Evolutionary conservation across 2,113 vertebrate genomes (phyloP), one percentile per base, ranked within the genome.

Genomic region (Corythoichthys haematopterus): DNA sequence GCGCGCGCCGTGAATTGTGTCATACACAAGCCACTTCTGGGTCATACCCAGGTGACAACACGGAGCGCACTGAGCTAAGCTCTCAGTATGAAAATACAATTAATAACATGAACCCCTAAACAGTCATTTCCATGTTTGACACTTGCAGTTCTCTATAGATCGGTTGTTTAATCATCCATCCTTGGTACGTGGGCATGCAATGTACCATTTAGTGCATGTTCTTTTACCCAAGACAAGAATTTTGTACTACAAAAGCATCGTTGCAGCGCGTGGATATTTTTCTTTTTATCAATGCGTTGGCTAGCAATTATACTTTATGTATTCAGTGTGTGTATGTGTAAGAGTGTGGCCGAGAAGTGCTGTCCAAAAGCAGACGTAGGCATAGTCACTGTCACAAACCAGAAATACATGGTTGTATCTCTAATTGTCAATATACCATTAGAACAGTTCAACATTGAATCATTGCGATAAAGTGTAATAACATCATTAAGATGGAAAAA

Each of bases 161-260:
- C 5, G 40, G 43, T 33, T 33, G 43, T 20, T 62, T 10, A 57
- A 57, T 57, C 55, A 57, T 80, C 64, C 45, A 67, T 68, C 84
- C 77, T 81, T 74, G 76, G 73, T 69, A 72, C 67, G 68, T 75
- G 80, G 80, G 86, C 91, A 91, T 87, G 88, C 88, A 89, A 88
- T 87, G 78, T 84, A 56, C 48, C 66, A 68, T 75, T 81, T 74
- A 69, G 78, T 65, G 71, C 71, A 55, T 68, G 66, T 70, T 80
- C 50, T 75, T 74, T 65, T 57, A 77, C 68, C 50, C 47, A 68
- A 76, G 62, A 72, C 58, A 57, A 63, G 15, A 65, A 40, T 57
- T 33, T 59, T 62, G 28, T 75, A 2, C 66, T 78, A 83, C 76
- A 82, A 74, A 80, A 82, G 76, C 76, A 64, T 37, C 47, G 70